phyloP scores from a whole-genome alignment of 2,113 vertebrate species.

The Larimichthys crocea region DNA sequence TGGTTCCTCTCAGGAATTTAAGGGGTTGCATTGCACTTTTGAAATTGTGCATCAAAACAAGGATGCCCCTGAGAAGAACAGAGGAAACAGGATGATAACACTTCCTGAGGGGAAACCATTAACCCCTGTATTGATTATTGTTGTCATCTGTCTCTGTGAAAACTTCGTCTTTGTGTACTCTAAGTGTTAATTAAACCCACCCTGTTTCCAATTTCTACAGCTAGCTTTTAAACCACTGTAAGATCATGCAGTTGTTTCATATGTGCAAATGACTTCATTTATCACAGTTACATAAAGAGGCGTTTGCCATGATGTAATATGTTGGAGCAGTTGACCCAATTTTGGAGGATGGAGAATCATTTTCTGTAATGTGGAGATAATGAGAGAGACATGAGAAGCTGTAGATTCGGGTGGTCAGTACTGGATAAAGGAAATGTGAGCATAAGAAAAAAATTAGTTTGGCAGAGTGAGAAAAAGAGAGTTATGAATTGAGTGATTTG shows the following conservation, averaged over 20 bases:
- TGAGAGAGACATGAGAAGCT: constrained; percentile 54
- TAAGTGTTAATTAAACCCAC: neutral
- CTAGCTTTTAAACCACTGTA: constrained; percentile 36
- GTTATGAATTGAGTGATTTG: constrained; percentile 61
- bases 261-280: constrained; percentile 64
- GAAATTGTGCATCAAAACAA: constrained; percentile 36
- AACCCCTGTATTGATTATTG: constrained; percentile 51
- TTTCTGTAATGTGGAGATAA: constrained; percentile 64
- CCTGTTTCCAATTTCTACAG: constrained; percentile 7
- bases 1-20: constrained; percentile 21
- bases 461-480: constrained; percentile 7
- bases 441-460: constrained; percentile 17
- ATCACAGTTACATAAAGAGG: constrained; percentile 57
- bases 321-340: constrained; percentile 68
- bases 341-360: constrained; percentile 64
- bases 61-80: constrained; percentile 43
- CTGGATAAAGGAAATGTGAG: constrained; percentile 45
- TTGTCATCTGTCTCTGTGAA: constrained; percentile 34
- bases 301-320: constrained; percentile 62
- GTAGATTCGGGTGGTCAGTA: constrained; percentile 59
- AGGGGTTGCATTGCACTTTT: constrained; percentile 38
- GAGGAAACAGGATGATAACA: constrained; percentile 35
- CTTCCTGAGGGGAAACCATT: constrained; percentile 7
- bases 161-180: neutral
- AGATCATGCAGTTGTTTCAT: constrained; percentile 44